These are phyloP conservation scores for Mesochorus sp. DNA, from an alignment of 2,888 invertebrate species.

Conservation along the genomic window DNA sequence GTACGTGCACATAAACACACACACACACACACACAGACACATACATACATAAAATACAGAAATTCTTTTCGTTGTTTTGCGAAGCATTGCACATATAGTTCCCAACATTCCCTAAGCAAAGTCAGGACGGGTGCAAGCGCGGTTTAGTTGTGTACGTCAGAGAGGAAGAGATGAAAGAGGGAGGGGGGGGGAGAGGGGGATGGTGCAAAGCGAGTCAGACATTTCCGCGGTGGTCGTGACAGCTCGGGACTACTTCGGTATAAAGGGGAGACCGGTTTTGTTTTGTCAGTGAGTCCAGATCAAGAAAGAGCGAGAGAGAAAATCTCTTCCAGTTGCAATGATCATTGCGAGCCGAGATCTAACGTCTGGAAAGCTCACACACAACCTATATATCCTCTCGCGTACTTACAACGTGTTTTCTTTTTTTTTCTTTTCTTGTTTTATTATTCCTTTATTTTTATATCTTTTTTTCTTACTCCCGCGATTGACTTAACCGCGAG, in stretches of 20 bases:
- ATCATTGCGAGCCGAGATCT: slow-evolving; percentile 35
- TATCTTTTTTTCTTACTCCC: slow-evolving; percentile 55
- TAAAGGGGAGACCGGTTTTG: slow-evolving; percentile 66
- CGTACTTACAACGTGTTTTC: slow-evolving; percentile 34
- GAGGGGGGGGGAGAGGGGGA: too few species aligned
- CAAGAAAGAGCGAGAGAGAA: slow-evolving; percentile 14
- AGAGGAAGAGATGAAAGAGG: slow-evolving; percentile 32
- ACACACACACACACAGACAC: too few species aligned
- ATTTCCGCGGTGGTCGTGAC: slow-evolving; percentile 74
- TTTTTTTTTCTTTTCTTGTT: slow-evolving; percentile 63
- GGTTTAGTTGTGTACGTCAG: slow-evolving; percentile 43
- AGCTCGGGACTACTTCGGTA: slow-evolving; percentile 69
- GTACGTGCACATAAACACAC: too few species aligned
- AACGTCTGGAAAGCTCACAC: not conserved
- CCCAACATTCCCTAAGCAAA: not conserved
- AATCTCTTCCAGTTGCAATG: not conserved
- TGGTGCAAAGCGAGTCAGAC: slow-evolving; percentile 64
- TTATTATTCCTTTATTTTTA: slow-evolving; percentile 27
- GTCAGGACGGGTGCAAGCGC: slow-evolving; percentile 20
- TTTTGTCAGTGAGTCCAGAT: slow-evolving; percentile 50
- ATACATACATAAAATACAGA: slow-evolving; percentile 26
- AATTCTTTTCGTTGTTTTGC: not conserved
- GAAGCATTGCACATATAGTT: too few species aligned
- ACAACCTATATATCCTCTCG: not conserved
- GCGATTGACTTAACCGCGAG: slow-evolving; percentile 55